Conservation (phyloP, 2,113 vertebrate species). For the Rhinolophus sinicus region DNA sequence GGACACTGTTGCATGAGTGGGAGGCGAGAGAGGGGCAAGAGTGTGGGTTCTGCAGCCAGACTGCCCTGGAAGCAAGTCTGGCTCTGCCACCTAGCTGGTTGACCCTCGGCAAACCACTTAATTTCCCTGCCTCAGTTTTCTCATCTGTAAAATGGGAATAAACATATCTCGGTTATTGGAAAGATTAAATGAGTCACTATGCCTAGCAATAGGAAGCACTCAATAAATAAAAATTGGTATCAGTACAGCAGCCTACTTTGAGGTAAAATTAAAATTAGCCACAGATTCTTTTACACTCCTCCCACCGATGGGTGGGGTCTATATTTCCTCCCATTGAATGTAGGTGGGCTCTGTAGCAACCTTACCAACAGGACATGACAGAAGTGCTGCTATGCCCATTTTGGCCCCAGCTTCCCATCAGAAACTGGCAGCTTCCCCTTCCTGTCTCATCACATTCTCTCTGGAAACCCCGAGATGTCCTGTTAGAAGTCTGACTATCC, state of each 20-base stretch:
- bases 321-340: neutral
- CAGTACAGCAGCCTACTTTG: neutral
- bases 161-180: neutral
- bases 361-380: neutral
- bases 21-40: neutral
- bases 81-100: neutral
- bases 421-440: neutral
- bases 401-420: neutral
- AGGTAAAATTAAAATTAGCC: neutral
- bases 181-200: neutral
- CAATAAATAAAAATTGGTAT: neutral
- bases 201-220: neutral
- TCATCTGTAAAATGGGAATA: neutral
- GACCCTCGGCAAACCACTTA: neutral
- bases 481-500: no score
- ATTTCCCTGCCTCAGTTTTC: neutral
- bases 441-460: neutral
- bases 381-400: neutral
- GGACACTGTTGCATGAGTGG: neutral
- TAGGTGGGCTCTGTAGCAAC: neutral
- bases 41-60: neutral
- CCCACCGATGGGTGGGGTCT: neutral
- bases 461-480: neutral
- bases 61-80: neutral
- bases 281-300: neutral